Conservation (phyloP, 2,888 invertebrate species). For the Lithodes maja region DNA sequence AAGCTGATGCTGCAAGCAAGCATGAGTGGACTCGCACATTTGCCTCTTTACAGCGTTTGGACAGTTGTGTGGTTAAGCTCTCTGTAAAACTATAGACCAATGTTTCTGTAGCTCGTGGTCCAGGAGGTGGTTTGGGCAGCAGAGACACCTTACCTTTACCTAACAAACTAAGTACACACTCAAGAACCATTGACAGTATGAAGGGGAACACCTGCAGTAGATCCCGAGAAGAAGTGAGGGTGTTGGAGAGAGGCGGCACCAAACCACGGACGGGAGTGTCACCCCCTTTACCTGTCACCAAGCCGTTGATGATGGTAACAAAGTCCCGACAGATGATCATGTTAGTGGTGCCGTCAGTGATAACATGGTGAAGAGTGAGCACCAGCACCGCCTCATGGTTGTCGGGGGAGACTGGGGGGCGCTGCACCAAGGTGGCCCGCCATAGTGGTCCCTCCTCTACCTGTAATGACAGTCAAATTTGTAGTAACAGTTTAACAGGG, state of each 20-base stretch:
- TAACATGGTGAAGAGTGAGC: constrained; percentile 50
- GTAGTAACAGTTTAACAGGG: too few relatives aligned
- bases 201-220: not conserved
- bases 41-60: too few relatives aligned
- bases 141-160: constrained; percentile 12
- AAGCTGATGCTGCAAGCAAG: too few relatives aligned
- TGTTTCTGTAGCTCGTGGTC: constrained; percentile 3
- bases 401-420: not conserved
- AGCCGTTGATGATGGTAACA: constrained; percentile 50
- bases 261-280: constrained; percentile 11
- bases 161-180: too few relatives aligned
- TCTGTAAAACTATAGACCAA: too few relatives aligned
- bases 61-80: too few relatives aligned
- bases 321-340: constrained; percentile 49
- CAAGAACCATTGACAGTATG: not conserved
- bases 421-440: constrained; percentile 30
- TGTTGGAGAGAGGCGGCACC: not conserved
- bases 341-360: constrained; percentile 63
- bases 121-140: constrained; percentile 39
- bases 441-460: constrained; percentile 29
- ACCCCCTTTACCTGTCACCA: constrained; percentile 11
- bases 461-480: too few relatives aligned
- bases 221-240: not conserved
- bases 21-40: too few relatives aligned
- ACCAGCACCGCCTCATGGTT: constrained; percentile 44